Evolutionary conservation across 2,797 vertebrate species (phyloP), one percentile per base, ranked within the genome.

Genomic region (Intellagama lesueurii): DNA sequence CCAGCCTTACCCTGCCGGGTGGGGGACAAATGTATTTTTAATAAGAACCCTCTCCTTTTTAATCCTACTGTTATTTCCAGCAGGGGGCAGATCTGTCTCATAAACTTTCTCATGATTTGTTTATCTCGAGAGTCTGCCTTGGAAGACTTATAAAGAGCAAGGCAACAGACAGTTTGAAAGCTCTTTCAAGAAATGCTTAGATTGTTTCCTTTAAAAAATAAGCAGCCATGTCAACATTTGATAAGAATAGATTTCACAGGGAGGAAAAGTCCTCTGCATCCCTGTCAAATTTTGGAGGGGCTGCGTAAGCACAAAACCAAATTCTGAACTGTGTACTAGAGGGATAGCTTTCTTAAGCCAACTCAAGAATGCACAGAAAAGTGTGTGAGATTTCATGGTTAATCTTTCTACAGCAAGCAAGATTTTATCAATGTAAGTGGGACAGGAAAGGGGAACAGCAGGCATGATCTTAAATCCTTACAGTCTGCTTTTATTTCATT

Each of bases 11-110:
- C 66, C 28, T 56, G 11, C 52, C 9, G 14, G 52, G 52, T 52
- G 52, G 52, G 14, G 68, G n/a, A n/a, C 52, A 22, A 5, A 28
- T 1, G 1, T 6, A 24, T 64, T 66, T 88, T 49, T 35, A 64
- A 16, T 9, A 60, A 5, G 2, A 60, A 35, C 89, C 0, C 1
- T 32, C 16, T 76, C 40, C 14, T 9, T 2, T 66, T 91, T 68
- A 44, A 60, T 4, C 12, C 60, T 91, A 77, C 72, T 69, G n/a
- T 7, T 91, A 12, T 3, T 81, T 92, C 94, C 96, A 92, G 92
- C 88, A 96, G 96, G 93, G 95, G 96, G 94, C 94, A 92, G 86
- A 47, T 87, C 78, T 81, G 93, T 70, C 91, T 81, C 85, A 87
- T 87, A 87, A 89, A 94, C 70, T 26, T 73, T 2, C 49, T 19